Conservation (phyloP, 1,140 invertebrate genomes). For the Spodoptera litura region DNA sequence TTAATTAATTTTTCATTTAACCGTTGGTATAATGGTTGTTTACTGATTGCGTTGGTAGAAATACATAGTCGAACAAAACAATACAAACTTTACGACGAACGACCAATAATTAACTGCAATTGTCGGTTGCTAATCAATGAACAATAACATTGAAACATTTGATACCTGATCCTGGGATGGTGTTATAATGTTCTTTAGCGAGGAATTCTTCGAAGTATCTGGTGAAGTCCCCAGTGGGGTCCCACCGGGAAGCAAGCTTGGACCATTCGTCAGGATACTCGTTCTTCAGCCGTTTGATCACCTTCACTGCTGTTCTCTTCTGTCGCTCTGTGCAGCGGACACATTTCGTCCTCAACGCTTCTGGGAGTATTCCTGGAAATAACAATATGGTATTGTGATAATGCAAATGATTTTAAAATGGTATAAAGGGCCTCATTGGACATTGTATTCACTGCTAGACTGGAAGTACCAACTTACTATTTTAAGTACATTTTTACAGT, state of each 20-base stretch:
- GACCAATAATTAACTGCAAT: too few relatives aligned
- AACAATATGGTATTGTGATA: neutral
- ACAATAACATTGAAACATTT: neutral
- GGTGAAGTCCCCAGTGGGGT: slow-evolving; percentile 87
- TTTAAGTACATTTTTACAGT: too few relatives aligned
- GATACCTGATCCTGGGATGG: slow-evolving; percentile 68
- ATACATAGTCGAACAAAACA: too few relatives aligned
- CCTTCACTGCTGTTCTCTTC: slow-evolving; percentile 85
- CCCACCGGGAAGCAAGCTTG: slow-evolving; percentile 86
- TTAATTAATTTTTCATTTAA: too few relatives aligned
- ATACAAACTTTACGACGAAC: too few relatives aligned
- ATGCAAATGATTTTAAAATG: too few relatives aligned
- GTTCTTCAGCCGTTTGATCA: slow-evolving; percentile 85
- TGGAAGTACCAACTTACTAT: too few relatives aligned
- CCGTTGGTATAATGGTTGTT: too few relatives aligned
- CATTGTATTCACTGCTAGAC: too few relatives aligned
- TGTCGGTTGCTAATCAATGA: neutral
- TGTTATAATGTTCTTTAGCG: slow-evolving; percentile 80
- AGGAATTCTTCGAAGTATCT: slow-evolving; percentile 84
- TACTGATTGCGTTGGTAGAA: too few relatives aligned
- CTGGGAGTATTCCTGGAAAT: slow-evolving; percentile 87
- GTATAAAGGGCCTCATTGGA: too few relatives aligned
- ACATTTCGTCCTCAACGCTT: slow-evolving; percentile 88
- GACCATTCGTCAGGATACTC: slow-evolving; percentile 88
- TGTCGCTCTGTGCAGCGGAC: slow-evolving; percentile 87